Base-by-base conservation (phyloP, 2,888 invertebrate species). In the Synanthedon vespiformis region DNA sequence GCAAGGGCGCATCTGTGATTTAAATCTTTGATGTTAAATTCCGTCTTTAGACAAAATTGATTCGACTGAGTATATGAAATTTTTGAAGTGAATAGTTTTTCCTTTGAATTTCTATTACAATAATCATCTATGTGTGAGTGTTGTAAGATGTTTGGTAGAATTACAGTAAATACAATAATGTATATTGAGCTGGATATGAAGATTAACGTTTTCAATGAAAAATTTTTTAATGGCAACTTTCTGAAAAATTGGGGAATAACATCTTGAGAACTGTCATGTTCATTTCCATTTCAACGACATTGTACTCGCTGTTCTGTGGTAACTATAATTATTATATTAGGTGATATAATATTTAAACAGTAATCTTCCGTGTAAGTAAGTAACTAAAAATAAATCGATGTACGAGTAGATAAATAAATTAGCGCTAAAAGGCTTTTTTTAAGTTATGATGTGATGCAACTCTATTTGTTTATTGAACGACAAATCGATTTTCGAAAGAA, bases 231-330 rank as follows among this genome's bases (percentile, higher is more conserved):
- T 22, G 5, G 5, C 22, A 22, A 22, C 22, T 5, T 4, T 22
- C 5, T 4, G 22, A 22, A 22, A 34, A 34, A 34, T 34, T 34
- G 10, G 10, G 2, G 34, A n/a, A 34, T 5, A 22, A 22, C 44
- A 44, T 13, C 44, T 13, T n/a, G 44, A 14, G 44, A 44, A 44
- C 44, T 44, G 44, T 13, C 44, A 55, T 54, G 58, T 59, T 65
- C 52, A 56, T 59, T 57, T 63, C 61, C 55, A 67, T 64, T 72
- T 65, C 60, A 66, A 66, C 53, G 60, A 58, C 57, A 61, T 60
- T 67, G 61, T 74, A 72, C 65, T 74, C 68, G 69, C 70, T 74
- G 65, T 70, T 72, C 63, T 72, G 70, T 75, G 73, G 73, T 73
- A 68, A 62, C n/a, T 52, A 54, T 54, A 51, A 56, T 59, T 68